Evolutionary conservation across 2,797 vertebrate species (phyloP).

Genomic region (Sebastes diploproa): DNA sequence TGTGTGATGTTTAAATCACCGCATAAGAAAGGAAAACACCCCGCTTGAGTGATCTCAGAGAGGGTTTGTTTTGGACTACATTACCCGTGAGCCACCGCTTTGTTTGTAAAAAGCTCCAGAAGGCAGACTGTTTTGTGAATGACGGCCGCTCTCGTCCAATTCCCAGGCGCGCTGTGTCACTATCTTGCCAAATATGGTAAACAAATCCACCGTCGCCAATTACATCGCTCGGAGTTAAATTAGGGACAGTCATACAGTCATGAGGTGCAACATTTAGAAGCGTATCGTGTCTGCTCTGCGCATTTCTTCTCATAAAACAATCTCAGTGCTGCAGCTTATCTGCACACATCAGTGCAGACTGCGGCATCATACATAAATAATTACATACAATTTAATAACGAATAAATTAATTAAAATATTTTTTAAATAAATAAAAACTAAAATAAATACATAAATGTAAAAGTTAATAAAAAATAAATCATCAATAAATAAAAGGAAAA

Average conservation of each 20-base stretch:
- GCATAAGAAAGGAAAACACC: accelerated
- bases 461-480: no score
- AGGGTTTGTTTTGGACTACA: conserved; percentile 83
- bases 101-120: conserved; percentile 85
- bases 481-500: no score
- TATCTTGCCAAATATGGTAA: conserved; percentile 95
- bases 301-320: neutral
- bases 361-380: neutral
- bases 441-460: no score
- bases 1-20: accelerated
- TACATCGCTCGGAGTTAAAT: conserved; percentile 69
- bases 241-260: conserved; percentile 40
- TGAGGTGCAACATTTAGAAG: conserved; percentile 1
- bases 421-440: no score
- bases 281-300: conserved; percentile 22
- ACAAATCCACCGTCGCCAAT: conserved; percentile 87
- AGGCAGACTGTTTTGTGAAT: conserved; percentile 81
- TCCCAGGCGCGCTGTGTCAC: conserved; percentile 76
- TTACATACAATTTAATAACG: no score
- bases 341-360: conserved; percentile 12
- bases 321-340: conserved; percentile 1
- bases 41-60: neutral
- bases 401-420: no score
- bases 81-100: conserved; percentile 83
- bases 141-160: conserved; percentile 85